Evolutionary conservation across 1,140 invertebrate species (phyloP).

Genomic region (Hesperophylax magnus): DNA sequence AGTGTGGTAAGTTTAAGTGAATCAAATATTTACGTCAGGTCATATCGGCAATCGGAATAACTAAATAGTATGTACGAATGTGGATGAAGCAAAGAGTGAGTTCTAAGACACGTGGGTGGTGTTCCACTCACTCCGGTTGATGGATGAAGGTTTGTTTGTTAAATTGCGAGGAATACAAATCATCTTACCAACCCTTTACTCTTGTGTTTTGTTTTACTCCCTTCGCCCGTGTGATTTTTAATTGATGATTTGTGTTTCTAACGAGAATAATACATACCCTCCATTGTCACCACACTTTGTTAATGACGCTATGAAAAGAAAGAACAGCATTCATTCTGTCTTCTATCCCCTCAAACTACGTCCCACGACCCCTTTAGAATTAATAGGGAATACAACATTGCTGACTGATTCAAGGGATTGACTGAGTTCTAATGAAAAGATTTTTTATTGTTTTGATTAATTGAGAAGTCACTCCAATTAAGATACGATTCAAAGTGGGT

Average conservation of each 20-base stretch:
- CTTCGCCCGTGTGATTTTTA: conserved; percentile 2
- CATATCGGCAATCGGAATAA: too few species aligned
- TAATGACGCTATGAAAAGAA: conserved; percentile 27
- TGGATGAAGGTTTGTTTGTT: too few species aligned
- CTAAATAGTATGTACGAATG: too few species aligned
- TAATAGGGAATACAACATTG: background rate
- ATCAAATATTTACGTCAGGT: too few species aligned
- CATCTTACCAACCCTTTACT: background rate
- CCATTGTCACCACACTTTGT: conserved; percentile 31
- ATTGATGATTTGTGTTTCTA: conserved; percentile 15
- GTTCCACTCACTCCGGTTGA: too few species aligned
- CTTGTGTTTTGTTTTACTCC: background rate
- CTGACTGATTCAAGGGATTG: conserved; percentile 10
- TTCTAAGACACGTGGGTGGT: too few species aligned
- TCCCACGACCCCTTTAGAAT: background rate
- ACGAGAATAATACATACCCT: conserved; percentile 4
- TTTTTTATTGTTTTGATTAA: too few species aligned
- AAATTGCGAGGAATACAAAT: too few species aligned
- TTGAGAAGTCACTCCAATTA: too few species aligned
- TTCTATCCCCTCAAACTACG: background rate
- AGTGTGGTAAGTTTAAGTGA: too few species aligned
- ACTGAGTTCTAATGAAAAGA: background rate
- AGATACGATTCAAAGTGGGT: too few species aligned
- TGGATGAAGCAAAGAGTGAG: too few species aligned
- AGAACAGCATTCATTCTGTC: background rate